Percentiles rank a stretch among this genome's conserved stretches.
These are phyloP conservation scores for Stigmatopora nigra DNA, from an alignment of 2,113 vertebrate genomes.

Conservation along the genomic window DNA sequence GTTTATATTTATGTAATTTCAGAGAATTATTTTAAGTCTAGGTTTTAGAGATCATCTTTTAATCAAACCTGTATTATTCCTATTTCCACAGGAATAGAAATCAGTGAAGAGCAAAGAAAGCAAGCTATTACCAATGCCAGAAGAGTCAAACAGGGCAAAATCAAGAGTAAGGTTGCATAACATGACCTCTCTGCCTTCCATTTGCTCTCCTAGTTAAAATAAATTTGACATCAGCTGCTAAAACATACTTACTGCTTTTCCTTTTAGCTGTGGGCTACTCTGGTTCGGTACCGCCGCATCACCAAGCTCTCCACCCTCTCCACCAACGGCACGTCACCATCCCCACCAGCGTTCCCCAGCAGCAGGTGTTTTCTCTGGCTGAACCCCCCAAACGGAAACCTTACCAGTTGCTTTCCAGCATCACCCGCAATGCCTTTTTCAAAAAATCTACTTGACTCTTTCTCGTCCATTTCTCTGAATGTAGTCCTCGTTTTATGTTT, in stretches of 20 bases:
- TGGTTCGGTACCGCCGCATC: conserved; percentile 70
- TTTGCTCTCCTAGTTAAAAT: no score
- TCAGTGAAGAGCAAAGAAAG: conserved; percentile 88
- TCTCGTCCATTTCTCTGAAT: conserved; percentile 25
- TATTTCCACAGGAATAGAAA: conserved; percentile 82
- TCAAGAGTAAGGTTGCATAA: conserved; percentile 74
- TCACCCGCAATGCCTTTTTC: conserved; percentile 84
- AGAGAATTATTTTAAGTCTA: not conserved
- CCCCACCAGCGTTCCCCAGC: conserved; percentile 89
- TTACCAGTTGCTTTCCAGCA: conserved; percentile 82
- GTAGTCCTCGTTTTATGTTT: conserved; percentile 15
- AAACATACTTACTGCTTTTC: no score
- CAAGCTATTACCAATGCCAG: conserved; percentile 87
- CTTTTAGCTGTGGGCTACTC: conserved; percentile 74
- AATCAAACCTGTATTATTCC: not conserved
- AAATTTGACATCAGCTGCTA: no score
- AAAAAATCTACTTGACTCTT: conserved; percentile 71
- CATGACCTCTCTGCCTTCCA: not conserved
- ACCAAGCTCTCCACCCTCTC: conserved; percentile 82
- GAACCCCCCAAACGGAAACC: conserved; percentile 88
- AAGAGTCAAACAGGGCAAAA: conserved; percentile 85
- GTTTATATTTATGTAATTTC: no score
- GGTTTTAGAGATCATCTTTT: not conserved
- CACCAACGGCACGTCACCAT: conserved; percentile 94
- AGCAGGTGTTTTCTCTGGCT: conserved; percentile 90